A percentile compares a stretch with the other conserved stretches of the same genome.
Conservation (phyloP, 1,140 invertebrate species). For the Drosophila bifasciata region DNA sequence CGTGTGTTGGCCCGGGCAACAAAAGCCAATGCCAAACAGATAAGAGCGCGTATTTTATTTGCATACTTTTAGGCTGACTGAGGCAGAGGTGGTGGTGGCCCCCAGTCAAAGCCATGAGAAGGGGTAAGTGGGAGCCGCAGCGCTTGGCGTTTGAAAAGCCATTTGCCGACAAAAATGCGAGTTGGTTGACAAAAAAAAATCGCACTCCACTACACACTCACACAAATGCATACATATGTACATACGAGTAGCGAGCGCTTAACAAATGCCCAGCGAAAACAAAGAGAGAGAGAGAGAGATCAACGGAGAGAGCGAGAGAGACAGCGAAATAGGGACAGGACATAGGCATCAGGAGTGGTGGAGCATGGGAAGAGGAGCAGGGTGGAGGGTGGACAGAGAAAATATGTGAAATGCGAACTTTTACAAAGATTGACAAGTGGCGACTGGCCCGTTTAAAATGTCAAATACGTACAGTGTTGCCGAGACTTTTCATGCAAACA, state of each 20-base stretch:
- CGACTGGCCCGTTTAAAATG: slow-evolving; percentile 81
- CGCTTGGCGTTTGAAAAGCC: slow-evolving; percentile 65
- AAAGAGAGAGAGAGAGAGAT: slow-evolving; percentile 4
- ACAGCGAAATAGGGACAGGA: slow-evolving; percentile 25
- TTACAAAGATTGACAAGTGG: slow-evolving; percentile 82
- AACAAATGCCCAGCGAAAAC: slow-evolving; percentile 6
- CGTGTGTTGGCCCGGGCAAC: slow-evolving; percentile 43
- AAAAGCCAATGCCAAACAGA: slow-evolving; percentile 80
- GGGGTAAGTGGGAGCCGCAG: background rate
- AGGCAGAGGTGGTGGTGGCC: slow-evolving; percentile 12
- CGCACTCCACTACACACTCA: slow-evolving; percentile 12
- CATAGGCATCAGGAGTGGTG: slow-evolving; percentile 48
- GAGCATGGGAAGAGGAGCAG: slow-evolving; percentile 9
- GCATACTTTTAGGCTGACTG: slow-evolving; percentile 80
- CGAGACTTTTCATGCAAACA: slow-evolving; percentile 75
- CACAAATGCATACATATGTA: background rate
- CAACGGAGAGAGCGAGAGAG: slow-evolving; percentile 7
- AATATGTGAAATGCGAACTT: slow-evolving; percentile 81
- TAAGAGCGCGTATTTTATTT: slow-evolving; percentile 82
- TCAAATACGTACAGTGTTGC: slow-evolving; percentile 80
- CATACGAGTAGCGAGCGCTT: too few species aligned
- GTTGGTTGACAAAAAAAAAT: slow-evolving; percentile 50
- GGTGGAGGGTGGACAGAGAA: slow-evolving; percentile 42
- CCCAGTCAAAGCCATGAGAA: too few species aligned
- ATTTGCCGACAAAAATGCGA: slow-evolving; percentile 73